These are phyloP conservation scores for Herpetotheres cachinnans DNA, from an alignment of 2,113 vertebrate species.

Conservation along the genomic window DNA sequence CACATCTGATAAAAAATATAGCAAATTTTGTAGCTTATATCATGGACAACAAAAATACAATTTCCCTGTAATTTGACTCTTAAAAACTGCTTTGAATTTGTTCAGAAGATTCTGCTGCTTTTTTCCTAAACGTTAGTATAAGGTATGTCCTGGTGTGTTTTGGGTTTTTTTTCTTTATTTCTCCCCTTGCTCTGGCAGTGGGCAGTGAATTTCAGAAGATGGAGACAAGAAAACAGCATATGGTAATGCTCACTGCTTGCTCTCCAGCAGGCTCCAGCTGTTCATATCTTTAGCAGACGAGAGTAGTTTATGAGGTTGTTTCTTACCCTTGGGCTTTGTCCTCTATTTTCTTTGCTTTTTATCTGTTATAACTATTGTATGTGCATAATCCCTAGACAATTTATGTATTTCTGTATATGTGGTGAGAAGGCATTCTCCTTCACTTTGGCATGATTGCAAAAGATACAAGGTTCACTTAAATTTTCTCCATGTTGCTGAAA, in stretches of 20 bases:
- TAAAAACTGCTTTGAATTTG: not conserved
- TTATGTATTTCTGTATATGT: not conserved
- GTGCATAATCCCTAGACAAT: not conserved
- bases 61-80: not conserved
- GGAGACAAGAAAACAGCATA: constrained; percentile 45
- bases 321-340: not conserved
- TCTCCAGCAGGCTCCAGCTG: not conserved
- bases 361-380: not conserved
- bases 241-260: not conserved
- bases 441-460: not conserved
- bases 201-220: constrained; percentile 34
- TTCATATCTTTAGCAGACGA: not conserved
- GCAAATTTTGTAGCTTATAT: not conserved
- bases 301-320: not conserved
- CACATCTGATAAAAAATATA: not conserved
- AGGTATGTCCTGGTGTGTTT: not conserved
- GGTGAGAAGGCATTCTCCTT: not conserved
- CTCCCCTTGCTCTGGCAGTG: not conserved
- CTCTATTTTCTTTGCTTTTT: not conserved
- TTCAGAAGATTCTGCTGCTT: not conserved
- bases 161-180: not conserved
- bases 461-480: not conserved
- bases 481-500: not conserved
- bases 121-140: not conserved
- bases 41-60: not conserved